phyloP scores from a whole-genome alignment of 2,113 vertebrate genomes.

The Brachirus orientalis region DNA sequence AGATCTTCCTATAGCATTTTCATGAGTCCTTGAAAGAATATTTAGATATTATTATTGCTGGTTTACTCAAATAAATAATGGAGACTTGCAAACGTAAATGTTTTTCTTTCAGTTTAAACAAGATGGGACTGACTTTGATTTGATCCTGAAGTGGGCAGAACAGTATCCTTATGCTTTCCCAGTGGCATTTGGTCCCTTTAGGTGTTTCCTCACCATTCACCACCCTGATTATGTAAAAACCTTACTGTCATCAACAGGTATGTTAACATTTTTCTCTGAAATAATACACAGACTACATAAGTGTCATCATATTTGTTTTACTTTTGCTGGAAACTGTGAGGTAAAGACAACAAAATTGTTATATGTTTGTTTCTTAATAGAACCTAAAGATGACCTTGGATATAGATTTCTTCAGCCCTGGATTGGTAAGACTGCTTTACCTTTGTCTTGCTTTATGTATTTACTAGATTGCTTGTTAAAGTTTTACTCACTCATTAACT shows the following conservation, averaged over 20 bases:
- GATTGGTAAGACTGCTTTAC: constrained; percentile 81
- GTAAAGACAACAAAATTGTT: too few relatives aligned
- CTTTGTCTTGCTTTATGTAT: neutral
- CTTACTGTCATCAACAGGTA: constrained; percentile 84
- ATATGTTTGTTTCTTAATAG: constrained; percentile 66
- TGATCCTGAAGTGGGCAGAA: constrained; percentile 61
- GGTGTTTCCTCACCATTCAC: constrained; percentile 65
- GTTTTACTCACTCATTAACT: neutral
- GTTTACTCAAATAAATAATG: too few relatives aligned
- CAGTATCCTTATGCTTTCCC: constrained; percentile 78
- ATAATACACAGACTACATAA: too few relatives aligned
- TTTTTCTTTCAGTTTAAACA: constrained; percentile 74
- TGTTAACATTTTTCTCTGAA: constrained; percentile 3
- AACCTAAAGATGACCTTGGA: constrained; percentile 83
- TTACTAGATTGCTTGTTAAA: neutral
- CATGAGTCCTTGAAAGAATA: too few relatives aligned
- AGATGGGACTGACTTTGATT: constrained; percentile 78
- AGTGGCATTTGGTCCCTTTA: constrained; percentile 82
- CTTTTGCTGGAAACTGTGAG: neutral
- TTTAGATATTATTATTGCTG: too few relatives aligned
- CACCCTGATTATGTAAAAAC: constrained; percentile 85
- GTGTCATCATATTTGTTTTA: too few relatives aligned
- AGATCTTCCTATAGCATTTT: too few relatives aligned
- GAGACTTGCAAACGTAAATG: too few relatives aligned
- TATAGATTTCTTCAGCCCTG: constrained; percentile 82